Conservation (phyloP, 2,797 vertebrate species). For the Leucoraja ocellata region DNA sequence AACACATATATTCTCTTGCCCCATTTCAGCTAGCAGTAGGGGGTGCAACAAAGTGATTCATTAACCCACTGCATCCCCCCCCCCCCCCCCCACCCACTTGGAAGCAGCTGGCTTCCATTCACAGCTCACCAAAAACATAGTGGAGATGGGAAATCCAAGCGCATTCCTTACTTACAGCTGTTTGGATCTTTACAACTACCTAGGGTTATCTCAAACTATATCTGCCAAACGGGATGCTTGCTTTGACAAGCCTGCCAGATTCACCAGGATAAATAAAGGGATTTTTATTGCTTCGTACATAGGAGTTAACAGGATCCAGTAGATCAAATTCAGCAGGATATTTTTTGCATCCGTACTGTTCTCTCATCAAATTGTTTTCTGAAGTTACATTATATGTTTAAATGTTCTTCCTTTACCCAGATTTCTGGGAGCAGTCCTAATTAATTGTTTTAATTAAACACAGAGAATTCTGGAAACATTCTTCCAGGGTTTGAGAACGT, state of each 20-base stretch:
- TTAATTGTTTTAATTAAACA: not conserved
- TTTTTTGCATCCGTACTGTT: not conserved
- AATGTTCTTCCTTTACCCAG: not conserved
- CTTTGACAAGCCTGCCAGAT: not conserved
- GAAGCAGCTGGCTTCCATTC: conserved; percentile 46
- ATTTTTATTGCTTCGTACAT: not conserved
- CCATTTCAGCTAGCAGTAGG: conserved; percentile 3
- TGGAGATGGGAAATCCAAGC: not conserved
- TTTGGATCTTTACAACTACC: not conserved
- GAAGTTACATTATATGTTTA: not conserved
- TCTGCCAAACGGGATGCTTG: not conserved
- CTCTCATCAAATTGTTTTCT: not conserved
- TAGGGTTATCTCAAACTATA: not conserved
- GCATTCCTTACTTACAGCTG: not conserved
- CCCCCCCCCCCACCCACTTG: conserved; percentile 45
- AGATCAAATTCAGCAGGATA: not conserved
- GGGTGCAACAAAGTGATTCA: not conserved
- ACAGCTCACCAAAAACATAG: conserved; percentile 4
- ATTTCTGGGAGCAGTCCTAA: not conserved
- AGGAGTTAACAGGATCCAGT: not conserved
- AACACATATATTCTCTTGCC: not conserved
- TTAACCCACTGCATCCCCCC: conserved; percentile 38
- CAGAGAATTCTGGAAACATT: too few relatives aligned
- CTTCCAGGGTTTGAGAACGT: not conserved
- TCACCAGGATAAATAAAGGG: not conserved